These are phyloP conservation scores for Drosophila tripunctata DNA, from an alignment of 2,888 invertebrate species.

Conservation along the genomic window DNA sequence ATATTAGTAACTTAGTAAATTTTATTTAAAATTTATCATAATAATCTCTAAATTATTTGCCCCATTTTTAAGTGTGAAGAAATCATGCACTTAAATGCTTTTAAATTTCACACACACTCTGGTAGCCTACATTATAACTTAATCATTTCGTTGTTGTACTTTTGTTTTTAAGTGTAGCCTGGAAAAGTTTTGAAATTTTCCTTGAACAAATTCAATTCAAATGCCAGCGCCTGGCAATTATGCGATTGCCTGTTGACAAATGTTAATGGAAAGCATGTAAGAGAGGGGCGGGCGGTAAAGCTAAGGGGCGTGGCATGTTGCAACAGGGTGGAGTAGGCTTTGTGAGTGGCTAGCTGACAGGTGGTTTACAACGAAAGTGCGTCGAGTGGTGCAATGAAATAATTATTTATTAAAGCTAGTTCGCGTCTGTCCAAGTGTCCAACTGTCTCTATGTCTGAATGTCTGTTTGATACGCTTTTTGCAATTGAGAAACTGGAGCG, in stretches of 20 bases:
- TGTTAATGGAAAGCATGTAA: not conserved
- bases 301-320: not conserved
- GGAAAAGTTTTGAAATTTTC: slow-evolving; percentile 51
- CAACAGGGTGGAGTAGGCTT: not conserved
- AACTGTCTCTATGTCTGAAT: slow-evolving; percentile 25
- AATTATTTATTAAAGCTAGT: slow-evolving; percentile 61
- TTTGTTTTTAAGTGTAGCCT: slow-evolving; percentile 21
- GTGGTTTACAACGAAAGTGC: slow-evolving; percentile 62
- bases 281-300: not conserved
- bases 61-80: too few species aligned
- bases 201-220: slow-evolving; percentile 41
- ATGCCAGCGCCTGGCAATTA: slow-evolving; percentile 58
- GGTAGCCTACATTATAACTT: too few species aligned
- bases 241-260: slow-evolving; percentile 40
- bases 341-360: slow-evolving; percentile 15
- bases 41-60: too few species aligned
- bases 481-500: slow-evolving; percentile 52
- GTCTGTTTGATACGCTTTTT: slow-evolving; percentile 35
- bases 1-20: too few species aligned
- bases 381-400: slow-evolving; percentile 60
- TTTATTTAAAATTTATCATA: too few species aligned
- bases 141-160: not conserved
- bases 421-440: not conserved
- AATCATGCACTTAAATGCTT: too few species aligned
- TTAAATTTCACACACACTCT: too few species aligned